Percentiles rank a stretch among this genome's conserved stretches.
These are phyloP conservation scores for Synergus japonicus DNA, from an alignment of 2,888 invertebrate species.

Conservation along the genomic window DNA sequence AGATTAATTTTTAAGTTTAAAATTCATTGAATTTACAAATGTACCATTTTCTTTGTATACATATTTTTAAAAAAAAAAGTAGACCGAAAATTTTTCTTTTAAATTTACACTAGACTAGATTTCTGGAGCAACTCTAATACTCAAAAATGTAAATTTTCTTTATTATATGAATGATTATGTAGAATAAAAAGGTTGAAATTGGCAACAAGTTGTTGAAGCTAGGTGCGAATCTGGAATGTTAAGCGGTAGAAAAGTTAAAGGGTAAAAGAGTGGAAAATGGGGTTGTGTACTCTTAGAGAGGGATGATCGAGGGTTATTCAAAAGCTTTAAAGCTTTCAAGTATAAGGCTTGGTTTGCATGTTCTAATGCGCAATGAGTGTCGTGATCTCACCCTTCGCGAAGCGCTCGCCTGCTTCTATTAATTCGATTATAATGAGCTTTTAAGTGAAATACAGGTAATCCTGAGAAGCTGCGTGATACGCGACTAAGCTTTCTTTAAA, in stretches of 20 bases:
- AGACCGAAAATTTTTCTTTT: too few relatives aligned
- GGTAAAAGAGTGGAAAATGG: slow-evolving; percentile 44
- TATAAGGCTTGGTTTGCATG: slow-evolving; percentile 63
- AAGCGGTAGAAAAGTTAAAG: not conserved
- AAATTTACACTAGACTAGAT: too few relatives aligned
- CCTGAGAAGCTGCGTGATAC: slow-evolving; percentile 66
- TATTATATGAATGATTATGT: not conserved
- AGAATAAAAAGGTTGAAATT: not conserved
- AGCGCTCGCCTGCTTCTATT: slow-evolving; percentile 65
- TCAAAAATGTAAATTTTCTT: not conserved
- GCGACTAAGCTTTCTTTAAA: slow-evolving; percentile 62
- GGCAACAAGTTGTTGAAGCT: slow-evolving; percentile 17
- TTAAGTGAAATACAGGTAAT: slow-evolving; percentile 70
- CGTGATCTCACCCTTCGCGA: slow-evolving; percentile 55
- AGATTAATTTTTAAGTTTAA: too few relatives aligned
- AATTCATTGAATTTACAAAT: too few relatives aligned
- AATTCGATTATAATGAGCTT: slow-evolving; percentile 75
- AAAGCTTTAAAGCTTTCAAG: not conserved
- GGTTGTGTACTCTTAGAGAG: not conserved
- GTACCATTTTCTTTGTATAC: too few relatives aligned
- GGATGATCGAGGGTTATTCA: slow-evolving; percentile 16
- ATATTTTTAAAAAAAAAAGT: too few relatives aligned
- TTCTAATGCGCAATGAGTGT: slow-evolving; percentile 66
- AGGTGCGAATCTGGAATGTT: not conserved
- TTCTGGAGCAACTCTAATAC: not conserved